Percentiles rank a stretch among this genome's conserved stretches.
phyloP scores from a whole-genome alignment of 2,113 vertebrate genomes.

The Cyprinodon brontotheroides region DNA sequence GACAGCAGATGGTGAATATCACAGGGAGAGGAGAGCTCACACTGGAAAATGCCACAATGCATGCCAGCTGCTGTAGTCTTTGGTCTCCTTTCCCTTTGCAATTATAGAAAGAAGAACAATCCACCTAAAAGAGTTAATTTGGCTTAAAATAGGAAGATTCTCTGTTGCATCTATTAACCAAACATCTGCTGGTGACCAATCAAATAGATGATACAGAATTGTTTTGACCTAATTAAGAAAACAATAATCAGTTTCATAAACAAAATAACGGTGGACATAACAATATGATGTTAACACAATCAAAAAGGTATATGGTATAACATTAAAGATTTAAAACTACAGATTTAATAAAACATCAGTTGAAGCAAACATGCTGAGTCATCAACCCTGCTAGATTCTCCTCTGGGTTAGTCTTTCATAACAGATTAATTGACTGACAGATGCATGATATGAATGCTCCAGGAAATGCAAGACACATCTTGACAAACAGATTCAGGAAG shows the following conservation, averaged over 20 bases:
- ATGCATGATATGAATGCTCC: conserved; percentile 48
- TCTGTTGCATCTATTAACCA: conserved; percentile 51
- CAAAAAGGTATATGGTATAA: conserved; percentile 9
- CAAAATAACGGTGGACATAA: not conserved
- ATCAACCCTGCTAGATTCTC: conserved; percentile 46
- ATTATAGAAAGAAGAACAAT: conserved; percentile 64
- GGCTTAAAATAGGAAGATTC: conserved; percentile 60
- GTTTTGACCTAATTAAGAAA: conserved; percentile 55
- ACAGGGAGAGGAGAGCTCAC: conserved; percentile 79
- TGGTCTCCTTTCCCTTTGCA: conserved; percentile 57
- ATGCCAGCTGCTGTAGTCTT: conserved; percentile 88
- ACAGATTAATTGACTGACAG: conserved; percentile 63
- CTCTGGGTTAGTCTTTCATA: conserved; percentile 50
- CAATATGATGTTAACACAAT: conserved; percentile 6
- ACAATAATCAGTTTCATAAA: conserved; percentile 3
- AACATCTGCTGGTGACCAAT: conserved; percentile 58
- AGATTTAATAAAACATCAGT: not conserved
- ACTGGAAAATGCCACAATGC: conserved; percentile 79
- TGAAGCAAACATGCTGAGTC: conserved; percentile 50
- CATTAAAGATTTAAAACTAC: conserved; percentile 2
- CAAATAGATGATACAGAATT: conserved; percentile 41
- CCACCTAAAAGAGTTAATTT: conserved; percentile 67
- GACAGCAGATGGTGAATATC: conserved; percentile 92
- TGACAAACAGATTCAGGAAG: conserved; percentile 56
- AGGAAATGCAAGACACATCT: conserved; percentile 46